Base-by-base conservation (phyloP, 1,140 invertebrate genomes). In the Agraylea sexmaculata region DNA sequence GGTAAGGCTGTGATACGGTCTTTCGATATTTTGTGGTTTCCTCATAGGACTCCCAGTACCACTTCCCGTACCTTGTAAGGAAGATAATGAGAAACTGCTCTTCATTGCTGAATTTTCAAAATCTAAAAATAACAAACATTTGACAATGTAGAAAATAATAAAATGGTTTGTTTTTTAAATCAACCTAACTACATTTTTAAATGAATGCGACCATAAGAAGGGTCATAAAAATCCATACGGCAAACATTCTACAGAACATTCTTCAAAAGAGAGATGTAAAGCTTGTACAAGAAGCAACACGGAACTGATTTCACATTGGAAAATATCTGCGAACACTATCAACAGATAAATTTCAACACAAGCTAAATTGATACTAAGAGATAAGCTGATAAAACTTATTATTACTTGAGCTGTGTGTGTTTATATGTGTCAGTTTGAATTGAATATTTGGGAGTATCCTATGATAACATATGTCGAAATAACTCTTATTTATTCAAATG, bases 41-140 rank as follows among this genome's bases (percentile, higher is more conserved):
- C 38, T 41, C 18, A 49, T 12, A 19, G 47, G 43, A 45, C 47
- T 49, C 20, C 37, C 40, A n/a, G n/a, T n/a, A 28, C 51, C 57
- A 22, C 51, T 49, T 22, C 55, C 57, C 48, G 65, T 59, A 16
- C 59, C 61, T 38, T 64, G 58, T 42, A 73, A 53, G 21, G 70
- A 73, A 41, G 69, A 71, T 51, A 73, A 51, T 23, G 70, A 71
- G 53, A 69, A 73, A 55, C 70, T 71, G 51, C 62, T 64, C 52
- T 73, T 72, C 61, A 73, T 65, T 17, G 68, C 60, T 11, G 68
- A 69, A 53, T 69, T 66, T 58, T 70, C 69, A 49, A 69, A 71
- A 61, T 64, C 70, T 73, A 58, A 4, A 58, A 59, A 3, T 25
- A 25, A 7, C n/a, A n/a, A 25, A 25, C 6, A 25, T 25, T 25